phyloP scores from a whole-genome alignment of 1,140 invertebrate species.

The Prorops nasuta region DNA sequence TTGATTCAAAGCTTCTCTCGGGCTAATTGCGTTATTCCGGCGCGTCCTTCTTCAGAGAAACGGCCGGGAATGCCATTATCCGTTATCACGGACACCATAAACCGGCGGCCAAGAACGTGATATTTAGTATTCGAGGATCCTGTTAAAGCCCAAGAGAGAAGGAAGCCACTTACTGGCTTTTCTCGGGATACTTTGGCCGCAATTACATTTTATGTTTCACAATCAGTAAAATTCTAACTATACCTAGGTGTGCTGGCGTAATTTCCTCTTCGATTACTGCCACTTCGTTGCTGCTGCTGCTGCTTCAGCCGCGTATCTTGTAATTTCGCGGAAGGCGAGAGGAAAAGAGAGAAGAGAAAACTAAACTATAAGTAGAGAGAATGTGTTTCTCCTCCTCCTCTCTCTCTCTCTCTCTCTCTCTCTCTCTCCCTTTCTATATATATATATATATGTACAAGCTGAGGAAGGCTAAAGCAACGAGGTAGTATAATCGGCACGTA shows the following conservation, averaged over 20 bases:
- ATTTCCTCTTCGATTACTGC: slow-evolving; percentile 27
- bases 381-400: no score
- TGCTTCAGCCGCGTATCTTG: no score
- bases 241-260: slow-evolving; percentile 12
- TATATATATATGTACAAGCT: no score
- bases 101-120: slow-evolving; percentile 8
- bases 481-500: slow-evolving; percentile 27
- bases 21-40: slow-evolving; percentile 20
- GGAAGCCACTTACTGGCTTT: no score
- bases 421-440: no score
- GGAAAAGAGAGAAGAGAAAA: no score
- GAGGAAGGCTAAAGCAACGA: slow-evolving; percentile 10
- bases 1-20: no score
- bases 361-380: no score
- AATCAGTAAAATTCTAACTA: slow-evolving; percentile 24
- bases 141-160: slow-evolving; percentile 7
- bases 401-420: no score
- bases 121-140: slow-evolving; percentile 1
- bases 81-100: slow-evolving; percentile 9
- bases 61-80: slow-evolving; percentile 10
- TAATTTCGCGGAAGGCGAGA: no score
- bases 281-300: background rate
- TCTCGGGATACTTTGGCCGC: slow-evolving; percentile 2
- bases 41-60: background rate
- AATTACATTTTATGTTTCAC: slow-evolving; percentile 27